These are phyloP conservation scores for Leptinotarsa tumamoca DNA, from an alignment of 2,888 invertebrate species.

Conservation along the genomic window DNA sequence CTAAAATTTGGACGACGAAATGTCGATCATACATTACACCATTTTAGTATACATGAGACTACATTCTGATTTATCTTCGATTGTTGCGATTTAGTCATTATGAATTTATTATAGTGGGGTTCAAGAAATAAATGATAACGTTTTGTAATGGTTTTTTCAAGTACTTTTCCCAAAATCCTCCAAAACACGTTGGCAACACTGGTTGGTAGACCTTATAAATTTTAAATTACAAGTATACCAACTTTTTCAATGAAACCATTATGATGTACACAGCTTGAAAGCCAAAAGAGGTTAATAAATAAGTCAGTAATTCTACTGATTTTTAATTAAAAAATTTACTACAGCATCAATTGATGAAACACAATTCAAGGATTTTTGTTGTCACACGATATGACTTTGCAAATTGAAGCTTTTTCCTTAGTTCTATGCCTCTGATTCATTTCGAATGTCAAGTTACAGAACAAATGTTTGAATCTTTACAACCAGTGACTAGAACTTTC, in stretches of 20 bases:
- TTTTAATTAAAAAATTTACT: no score
- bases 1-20: conserved; percentile 46
- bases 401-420: no score
- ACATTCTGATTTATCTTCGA: conserved; percentile 42
- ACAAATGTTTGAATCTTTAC: not conserved
- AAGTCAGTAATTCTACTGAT: no score
- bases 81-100: conserved; percentile 50
- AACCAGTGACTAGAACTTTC: not conserved
- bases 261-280: not conserved
- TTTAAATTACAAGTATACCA: not conserved
- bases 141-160: conserved; percentile 37
- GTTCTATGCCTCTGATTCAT: no score
- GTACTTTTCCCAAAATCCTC: not conserved
- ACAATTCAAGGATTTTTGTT: no score
- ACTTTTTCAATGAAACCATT: not conserved
- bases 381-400: no score
- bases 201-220: no score
- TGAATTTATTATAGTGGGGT: conserved; percentile 59
- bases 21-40: conserved; percentile 40
- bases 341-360: no score
- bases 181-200: not conserved
- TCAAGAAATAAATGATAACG: conserved; percentile 58
- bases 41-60: conserved; percentile 42
- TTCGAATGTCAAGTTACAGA: no score
- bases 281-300: no score